phyloP scores from a whole-genome alignment of 2,797 vertebrate species.

The Vespertilio murinus region DNA sequence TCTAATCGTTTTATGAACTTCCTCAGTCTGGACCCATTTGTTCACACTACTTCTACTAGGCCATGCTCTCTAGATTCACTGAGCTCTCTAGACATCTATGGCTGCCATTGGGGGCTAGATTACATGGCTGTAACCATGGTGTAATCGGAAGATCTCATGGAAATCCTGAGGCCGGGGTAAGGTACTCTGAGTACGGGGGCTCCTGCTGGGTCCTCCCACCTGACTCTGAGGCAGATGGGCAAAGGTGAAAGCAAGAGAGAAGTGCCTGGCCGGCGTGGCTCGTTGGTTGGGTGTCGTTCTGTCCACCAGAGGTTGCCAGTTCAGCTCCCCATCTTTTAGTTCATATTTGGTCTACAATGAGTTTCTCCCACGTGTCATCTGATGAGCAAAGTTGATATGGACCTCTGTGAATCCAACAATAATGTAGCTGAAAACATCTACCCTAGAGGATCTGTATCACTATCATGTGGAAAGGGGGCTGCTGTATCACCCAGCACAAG shows the following conservation, averaged over 20 bases:
- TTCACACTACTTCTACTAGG: neutral
- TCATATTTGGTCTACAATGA: neutral
- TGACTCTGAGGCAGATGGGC: neutral
- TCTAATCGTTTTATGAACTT: neutral
- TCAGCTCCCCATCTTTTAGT: neutral
- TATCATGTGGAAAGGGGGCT: neutral
- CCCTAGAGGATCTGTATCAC: neutral
- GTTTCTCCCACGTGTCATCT: neutral
- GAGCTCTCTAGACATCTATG: neutral
- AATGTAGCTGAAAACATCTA: neutral
- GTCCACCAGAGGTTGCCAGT: neutral
- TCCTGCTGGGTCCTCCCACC: neutral
- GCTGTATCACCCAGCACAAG: neutral
- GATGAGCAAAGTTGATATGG: neutral
- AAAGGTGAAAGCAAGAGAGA: neutral
- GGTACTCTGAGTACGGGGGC: neutral
- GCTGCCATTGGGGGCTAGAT: neutral
- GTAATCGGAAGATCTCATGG: neutral
- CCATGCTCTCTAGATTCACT: neutral
- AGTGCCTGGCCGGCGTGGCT: neutral
- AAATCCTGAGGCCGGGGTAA: neutral
- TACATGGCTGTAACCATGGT: neutral
- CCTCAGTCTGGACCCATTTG: neutral
- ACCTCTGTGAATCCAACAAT: neutral
- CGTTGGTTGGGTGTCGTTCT: neutral